Evolutionary conservation across 2,113 vertebrate genomes (phyloP).

Genomic region (Chelonoidis abingdonii): DNA sequence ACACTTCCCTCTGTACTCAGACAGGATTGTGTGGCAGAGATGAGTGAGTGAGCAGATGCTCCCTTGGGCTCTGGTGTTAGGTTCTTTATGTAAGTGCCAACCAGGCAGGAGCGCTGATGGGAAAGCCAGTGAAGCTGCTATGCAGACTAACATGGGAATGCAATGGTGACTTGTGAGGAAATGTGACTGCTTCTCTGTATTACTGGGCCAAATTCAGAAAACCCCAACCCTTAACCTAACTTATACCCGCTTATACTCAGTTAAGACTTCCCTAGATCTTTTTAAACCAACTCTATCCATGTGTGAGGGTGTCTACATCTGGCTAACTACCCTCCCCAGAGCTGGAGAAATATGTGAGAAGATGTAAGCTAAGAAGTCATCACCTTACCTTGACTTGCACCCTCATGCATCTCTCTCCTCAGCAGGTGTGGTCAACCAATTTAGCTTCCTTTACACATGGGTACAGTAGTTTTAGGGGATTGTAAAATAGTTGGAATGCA

Average conservation of each 20-base stretch:
- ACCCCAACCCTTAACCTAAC: neutral
- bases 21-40: rapidly evolving
- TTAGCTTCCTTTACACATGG: rapidly evolving
- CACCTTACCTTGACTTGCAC: rapidly evolving
- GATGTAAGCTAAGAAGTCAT: rapidly evolving
- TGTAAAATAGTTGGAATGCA: neutral
- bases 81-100: neutral
- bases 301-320: neutral
- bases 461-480: too few relatives aligned
- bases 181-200: neutral
- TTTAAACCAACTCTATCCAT: rapidly evolving
- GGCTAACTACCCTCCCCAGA: neutral
- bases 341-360: neutral
- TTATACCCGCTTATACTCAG: neutral
- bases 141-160: neutral
- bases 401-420: neutral
- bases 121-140: neutral
- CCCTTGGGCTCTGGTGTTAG: neutral
- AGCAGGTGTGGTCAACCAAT: neutral
- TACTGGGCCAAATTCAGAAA: neutral
- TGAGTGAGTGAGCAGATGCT: rapidly evolving
- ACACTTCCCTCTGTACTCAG: neutral
- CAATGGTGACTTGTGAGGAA: neutral
- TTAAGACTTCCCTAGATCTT: neutral
- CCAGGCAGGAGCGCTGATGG: neutral